These are phyloP conservation scores for Axea sp. DNA, from an alignment of 2,888 invertebrate species.

Conservation along the genomic window DNA sequence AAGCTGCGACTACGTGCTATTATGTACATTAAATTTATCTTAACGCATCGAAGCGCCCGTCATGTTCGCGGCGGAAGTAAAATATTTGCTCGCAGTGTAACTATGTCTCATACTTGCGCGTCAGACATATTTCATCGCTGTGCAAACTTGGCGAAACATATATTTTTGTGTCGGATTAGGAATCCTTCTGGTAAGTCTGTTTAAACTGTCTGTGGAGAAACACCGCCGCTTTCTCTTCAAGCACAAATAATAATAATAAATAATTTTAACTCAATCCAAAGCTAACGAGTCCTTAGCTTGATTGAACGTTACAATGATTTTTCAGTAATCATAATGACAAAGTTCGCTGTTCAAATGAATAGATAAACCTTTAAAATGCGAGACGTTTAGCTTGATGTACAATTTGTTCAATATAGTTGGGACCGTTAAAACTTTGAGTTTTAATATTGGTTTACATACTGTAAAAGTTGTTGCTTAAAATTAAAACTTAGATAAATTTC, in stretches of 20 bases:
- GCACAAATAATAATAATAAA: conserved; percentile 46
- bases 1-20: conserved; percentile 9
- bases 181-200: conserved; percentile 68
- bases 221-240: conserved; percentile 49
- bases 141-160: conserved; percentile 65
- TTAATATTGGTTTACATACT: too few relatives aligned
- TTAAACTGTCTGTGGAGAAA: conserved; percentile 65
- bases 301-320: too few relatives aligned
- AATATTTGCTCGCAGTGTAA: conserved; percentile 67
- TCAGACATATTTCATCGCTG: conserved; percentile 57
- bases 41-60: conserved; percentile 60
- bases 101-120: conserved; percentile 36
- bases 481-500: too few relatives aligned
- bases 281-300: too few relatives aligned
- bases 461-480: too few relatives aligned
- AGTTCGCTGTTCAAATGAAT: too few relatives aligned
- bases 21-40: conserved; percentile 59
- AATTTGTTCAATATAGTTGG: too few relatives aligned
- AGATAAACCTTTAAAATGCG: too few relatives aligned
- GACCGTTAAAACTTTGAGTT: too few relatives aligned
- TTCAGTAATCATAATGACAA: too few relatives aligned
- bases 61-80: conserved; percentile 66
- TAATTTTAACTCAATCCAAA: too few relatives aligned
- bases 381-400: too few relatives aligned
- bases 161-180: conserved; percentile 69